These are phyloP conservation scores for Seriola quinqueradiata DNA, from an alignment of 2,113 vertebrate genomes.

Conservation along the genomic window DNA sequence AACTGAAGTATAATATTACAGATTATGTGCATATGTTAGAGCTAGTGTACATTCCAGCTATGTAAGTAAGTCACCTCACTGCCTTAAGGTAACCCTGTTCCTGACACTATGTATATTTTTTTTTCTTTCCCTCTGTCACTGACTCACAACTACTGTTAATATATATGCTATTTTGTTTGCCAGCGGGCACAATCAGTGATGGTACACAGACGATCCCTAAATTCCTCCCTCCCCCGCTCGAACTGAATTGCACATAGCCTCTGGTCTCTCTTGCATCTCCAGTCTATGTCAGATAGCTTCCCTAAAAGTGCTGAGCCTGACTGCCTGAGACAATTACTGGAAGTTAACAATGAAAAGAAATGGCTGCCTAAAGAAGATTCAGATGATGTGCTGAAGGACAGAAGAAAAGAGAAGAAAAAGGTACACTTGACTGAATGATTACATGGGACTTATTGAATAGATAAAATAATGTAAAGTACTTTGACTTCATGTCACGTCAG, in stretches of 20 bases:
- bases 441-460: slow-evolving; percentile 16
- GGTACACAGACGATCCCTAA: slow-evolving; percentile 48
- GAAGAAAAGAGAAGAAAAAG: slow-evolving; percentile 9
- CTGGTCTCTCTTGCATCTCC: slow-evolving; percentile 42
- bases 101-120: slow-evolving; percentile 19
- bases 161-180: slow-evolving; percentile 58
- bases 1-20: background rate
- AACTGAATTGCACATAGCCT: slow-evolving; percentile 52
- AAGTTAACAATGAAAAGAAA: slow-evolving; percentile 65
- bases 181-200: slow-evolving; percentile 54
- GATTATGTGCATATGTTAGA: slow-evolving; percentile 29
- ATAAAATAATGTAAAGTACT: slow-evolving; percentile 30
- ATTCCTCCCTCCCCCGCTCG: slow-evolving; percentile 14
- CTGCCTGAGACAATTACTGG: slow-evolving; percentile 63
- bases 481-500: background rate
- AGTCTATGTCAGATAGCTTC: slow-evolving; percentile 47
- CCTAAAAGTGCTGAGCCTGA: slow-evolving; percentile 67
- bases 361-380: slow-evolving; percentile 47
- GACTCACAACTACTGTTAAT: slow-evolving; percentile 56
- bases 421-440: slow-evolving; percentile 23
- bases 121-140: slow-evolving; percentile 1
- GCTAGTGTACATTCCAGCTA: background rate
- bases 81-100: slow-evolving; percentile 55
- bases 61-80: slow-evolving; percentile 41
- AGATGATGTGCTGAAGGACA: slow-evolving; percentile 29